These are phyloP conservation scores for Odontocolon sp. DNA, from an alignment of 2,888 invertebrate species.

Conservation along the genomic window DNA sequence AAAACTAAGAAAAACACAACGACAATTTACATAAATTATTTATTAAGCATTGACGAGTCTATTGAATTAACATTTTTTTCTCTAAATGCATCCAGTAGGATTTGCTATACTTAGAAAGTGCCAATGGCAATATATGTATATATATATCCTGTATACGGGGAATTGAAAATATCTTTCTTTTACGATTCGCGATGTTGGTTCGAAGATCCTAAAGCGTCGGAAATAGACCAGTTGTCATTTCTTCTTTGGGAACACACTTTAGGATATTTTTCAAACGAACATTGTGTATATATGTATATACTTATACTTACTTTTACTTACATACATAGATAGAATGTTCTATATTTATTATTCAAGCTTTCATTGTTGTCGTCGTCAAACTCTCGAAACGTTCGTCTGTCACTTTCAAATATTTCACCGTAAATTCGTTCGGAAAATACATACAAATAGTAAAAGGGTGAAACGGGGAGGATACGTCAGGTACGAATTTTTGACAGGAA, in stretches of 20 bases:
- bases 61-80: too few species aligned
- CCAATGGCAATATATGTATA: background rate
- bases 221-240: background rate
- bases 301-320: too few species aligned
- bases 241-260: background rate
- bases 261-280: background rate
- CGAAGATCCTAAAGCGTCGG: background rate
- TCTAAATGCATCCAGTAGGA: background rate
- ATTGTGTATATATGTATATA: background rate
- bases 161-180: background rate
- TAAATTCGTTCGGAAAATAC: background rate
- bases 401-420: background rate
- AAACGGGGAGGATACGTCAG: too few species aligned
- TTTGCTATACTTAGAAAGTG: background rate
- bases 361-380: background rate
- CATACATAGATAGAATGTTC: background rate
- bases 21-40: too few species aligned
- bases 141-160: background rate
- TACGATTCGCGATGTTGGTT: background rate
- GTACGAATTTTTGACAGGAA: too few species aligned
- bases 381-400: background rate
- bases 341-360: background rate
- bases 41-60: too few species aligned
- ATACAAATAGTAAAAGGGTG: too few species aligned
- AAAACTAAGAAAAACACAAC: too few species aligned